Base-by-base conservation (phyloP, 2,797 vertebrate genomes). In the Brachyrhaphis roseni region DNA sequence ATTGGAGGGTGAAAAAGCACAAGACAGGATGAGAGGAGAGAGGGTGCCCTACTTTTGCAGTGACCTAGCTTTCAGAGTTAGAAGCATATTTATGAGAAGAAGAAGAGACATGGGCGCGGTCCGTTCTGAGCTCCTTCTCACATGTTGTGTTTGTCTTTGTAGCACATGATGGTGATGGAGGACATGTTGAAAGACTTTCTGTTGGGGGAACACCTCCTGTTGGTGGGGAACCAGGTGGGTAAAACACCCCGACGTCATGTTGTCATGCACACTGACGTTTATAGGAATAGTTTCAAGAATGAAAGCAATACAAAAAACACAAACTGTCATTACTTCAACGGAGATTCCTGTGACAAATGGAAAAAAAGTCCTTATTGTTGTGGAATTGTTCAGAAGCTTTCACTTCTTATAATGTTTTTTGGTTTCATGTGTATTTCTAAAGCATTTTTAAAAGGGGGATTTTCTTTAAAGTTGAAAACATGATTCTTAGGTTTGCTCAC, bases 161-260 rank as follows among this genome's bases (percentile, higher is more conserved):
- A 99, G 98, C 98, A 99, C 89, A 95, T 98, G 95, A 94, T 95
- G 93, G 96, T 99, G 84, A 99, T 99, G 98, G 98, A 99, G 90
- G 98, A 99, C 93, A 99, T 99, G 98, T 88, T 99, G 68, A 99
- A 99, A 88, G 98, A 99, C 90, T 99, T 98, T 78, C 93, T 99
- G 23, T 94, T 99, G 59, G 98, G 98, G 87, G 98, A 99, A 75
- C 98, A 99, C 86, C 96, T 99, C 71, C 96, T 99, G 59, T 87
- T 99, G 91, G 97, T 99, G 81, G 98, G 98, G 31, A 99, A 99
- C 94, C 98, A 99, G 98, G 98, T 99, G 91, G 96, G 96, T 82
- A 64, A 75, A 71, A 34, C 39, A 20, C 23, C 57, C 55, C 5
- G 36, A 12, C 4, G 6, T 28, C 55, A n/a, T 59, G 26, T n/a